Base-by-base conservation (phyloP, 2,888 invertebrate genomes). In the Poecilus cupreus region DNA sequence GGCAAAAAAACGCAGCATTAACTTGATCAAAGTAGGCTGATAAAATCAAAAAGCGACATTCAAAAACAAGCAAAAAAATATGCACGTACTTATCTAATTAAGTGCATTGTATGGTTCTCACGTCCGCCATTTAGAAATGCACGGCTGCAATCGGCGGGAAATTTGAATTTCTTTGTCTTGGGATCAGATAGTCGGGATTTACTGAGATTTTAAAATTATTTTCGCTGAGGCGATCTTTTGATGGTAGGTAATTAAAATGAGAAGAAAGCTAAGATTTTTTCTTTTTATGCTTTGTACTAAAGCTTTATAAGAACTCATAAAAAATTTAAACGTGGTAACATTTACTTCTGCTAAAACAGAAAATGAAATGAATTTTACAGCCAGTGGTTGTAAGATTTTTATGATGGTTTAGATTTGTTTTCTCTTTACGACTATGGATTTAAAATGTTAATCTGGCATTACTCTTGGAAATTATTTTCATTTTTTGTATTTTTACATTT, bases 311-410 rank as follows among this genome's bases (percentile, higher is more conserved):
- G 46, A 24, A 72, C 43, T 24, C 72, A 46, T 72, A 72, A 72
- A 72, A 72, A 72, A 72, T 72, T 72, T 72, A 72, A 72, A 4
- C 22, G 20, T 39, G 18, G 43, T 68, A 60, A 26, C 60, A 60
- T 70, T 70, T 70, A 18, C 70, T 70, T 26, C 60, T 60, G 16
- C 22, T 16, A 51, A 49, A 75, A 75, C 75, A 75, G 51, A 51
- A 51, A 75, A 75, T 75, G 75, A 75, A 72, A 51, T 75, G 51
- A 51, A 75, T 75, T 75, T 75, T 75, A 75, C 32, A 54, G 18
- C n/a, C 39, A 72, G 49, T 43, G 24, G 46, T 60, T 60, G 26
- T 75, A 49, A 75, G 75, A 75, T 49, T 75, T 75, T 75, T 51
- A 75, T 75, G 24, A 13, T 46, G 64, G 11, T 72, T 72, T 72